These are phyloP conservation scores for Nyctalus aviator DNA, from an alignment of 2,797 vertebrate species.

Conservation along the genomic window DNA sequence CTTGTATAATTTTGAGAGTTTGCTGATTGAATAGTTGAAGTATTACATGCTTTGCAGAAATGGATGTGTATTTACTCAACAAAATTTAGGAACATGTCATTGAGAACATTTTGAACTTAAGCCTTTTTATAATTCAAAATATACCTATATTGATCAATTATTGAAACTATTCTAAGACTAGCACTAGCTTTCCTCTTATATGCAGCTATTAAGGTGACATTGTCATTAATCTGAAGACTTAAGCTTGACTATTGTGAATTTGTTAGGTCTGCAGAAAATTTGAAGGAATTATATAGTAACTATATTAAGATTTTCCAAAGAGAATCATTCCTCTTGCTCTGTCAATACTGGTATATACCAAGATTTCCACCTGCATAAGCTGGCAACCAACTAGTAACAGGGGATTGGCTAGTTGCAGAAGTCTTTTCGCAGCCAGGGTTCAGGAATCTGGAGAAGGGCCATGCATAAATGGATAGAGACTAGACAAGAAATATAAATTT, in stretches of 20 bases:
- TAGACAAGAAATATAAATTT: no score
- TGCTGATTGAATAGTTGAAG: conserved; percentile 75
- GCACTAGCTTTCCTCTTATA: not conserved
- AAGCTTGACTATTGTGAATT: conserved; percentile 26
- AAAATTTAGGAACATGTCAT: conserved; percentile 77
- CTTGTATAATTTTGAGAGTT: conserved; percentile 29
- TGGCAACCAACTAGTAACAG: not conserved
- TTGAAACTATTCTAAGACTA: conserved; percentile 73
- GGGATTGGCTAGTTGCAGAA: not conserved
- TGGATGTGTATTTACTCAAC: conserved; percentile 68
- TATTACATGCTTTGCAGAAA: conserved; percentile 73
- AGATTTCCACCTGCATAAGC: not conserved
- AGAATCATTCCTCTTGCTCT: not conserved
- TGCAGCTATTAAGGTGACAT: conserved; percentile 41
- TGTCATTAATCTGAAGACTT: conserved; percentile 9
- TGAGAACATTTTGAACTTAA: conserved; percentile 80
- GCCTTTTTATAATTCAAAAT: conserved; percentile 74
- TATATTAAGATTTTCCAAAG: not conserved
- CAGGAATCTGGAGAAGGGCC: no score
- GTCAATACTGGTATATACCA: not conserved
- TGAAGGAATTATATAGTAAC: not conserved
- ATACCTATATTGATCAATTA: conserved; percentile 66
- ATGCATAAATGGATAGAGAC: no score
- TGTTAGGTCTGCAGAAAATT: not conserved
- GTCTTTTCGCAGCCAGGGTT: no score